Percentiles rank a stretch among this genome's conserved stretches.
Conservation (phyloP, 2,113 vertebrate genomes). For the Piprites chloris region DNA sequence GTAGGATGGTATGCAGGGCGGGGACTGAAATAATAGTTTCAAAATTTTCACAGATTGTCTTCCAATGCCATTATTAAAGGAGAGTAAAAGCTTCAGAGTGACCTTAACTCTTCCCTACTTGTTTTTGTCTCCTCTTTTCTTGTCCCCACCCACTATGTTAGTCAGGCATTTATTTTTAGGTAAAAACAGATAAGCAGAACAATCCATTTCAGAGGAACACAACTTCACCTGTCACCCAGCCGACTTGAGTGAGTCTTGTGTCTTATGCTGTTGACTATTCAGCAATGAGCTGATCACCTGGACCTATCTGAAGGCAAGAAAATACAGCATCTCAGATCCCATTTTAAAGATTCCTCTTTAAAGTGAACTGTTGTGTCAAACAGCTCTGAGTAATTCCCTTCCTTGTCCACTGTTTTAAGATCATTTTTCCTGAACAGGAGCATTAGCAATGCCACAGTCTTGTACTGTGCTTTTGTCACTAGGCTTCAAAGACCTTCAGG, state of each 20-base stretch:
- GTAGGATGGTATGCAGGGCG: not conserved
- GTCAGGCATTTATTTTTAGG: conserved; percentile 61
- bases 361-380: not conserved
- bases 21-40: not conserved
- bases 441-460: not conserved
- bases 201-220: conserved; percentile 10
- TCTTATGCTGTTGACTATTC: not conserved
- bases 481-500: not conserved
- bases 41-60: not conserved
- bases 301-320: not conserved
- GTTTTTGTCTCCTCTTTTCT: not conserved
- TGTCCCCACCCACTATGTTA: not conserved
- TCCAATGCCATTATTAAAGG: not conserved
- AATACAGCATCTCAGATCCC: not conserved
- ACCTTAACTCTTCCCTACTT: not conserved
- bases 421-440: not conserved
- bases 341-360: not conserved
- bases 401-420: not conserved
- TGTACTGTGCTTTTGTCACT: not conserved
- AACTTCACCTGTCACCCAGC: conserved; percentile 49
- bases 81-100: not conserved
- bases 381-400: not conserved
- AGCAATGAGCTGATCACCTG: conserved; percentile 23
- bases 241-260: conserved; percentile 36
- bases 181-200: conserved; percentile 44